Conservation (phyloP, 2,888 invertebrate species). For the Hyppa rectilinea region DNA sequence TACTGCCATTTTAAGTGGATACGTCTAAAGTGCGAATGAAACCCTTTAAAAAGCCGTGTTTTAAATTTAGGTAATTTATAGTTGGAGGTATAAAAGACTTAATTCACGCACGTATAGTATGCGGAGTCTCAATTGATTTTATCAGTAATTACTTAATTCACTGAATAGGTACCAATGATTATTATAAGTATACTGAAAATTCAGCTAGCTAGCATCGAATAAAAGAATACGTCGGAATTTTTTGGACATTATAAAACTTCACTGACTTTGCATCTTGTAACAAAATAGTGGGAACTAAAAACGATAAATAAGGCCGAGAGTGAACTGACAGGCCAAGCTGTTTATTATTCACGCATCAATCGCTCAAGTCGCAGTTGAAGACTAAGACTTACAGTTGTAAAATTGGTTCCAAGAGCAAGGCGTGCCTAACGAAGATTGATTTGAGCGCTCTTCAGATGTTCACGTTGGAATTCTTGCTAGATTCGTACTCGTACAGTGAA, state of each 20-base stretch:
- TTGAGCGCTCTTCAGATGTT: slow-evolving; percentile 32
- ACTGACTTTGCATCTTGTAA: slow-evolving; percentile 9
- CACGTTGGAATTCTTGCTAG: slow-evolving; percentile 20
- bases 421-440: slow-evolving; percentile 48
- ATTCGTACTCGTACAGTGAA: neutral
- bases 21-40: neutral
- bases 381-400: slow-evolving; percentile 54
- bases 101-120: neutral
- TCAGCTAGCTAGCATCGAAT: neutral
- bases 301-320: slow-evolving; percentile 47
- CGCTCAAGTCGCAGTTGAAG: slow-evolving; percentile 50
- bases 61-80: no score
- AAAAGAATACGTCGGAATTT: neutral
- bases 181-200: neutral
- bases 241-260: neutral
- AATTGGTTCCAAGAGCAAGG: slow-evolving; percentile 50
- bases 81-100: neutral
- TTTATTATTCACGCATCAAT: slow-evolving; percentile 59
- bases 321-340: slow-evolving; percentile 46
- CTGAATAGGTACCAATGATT: neutral
- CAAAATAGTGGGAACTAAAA: slow-evolving; percentile 41
- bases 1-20: neutral
- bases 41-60: neutral
- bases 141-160: neutral
- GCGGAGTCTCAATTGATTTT: neutral